Conservation (phyloP, 1,140 invertebrate genomes). For the Cyrtorhinus lividipennis region DNA sequence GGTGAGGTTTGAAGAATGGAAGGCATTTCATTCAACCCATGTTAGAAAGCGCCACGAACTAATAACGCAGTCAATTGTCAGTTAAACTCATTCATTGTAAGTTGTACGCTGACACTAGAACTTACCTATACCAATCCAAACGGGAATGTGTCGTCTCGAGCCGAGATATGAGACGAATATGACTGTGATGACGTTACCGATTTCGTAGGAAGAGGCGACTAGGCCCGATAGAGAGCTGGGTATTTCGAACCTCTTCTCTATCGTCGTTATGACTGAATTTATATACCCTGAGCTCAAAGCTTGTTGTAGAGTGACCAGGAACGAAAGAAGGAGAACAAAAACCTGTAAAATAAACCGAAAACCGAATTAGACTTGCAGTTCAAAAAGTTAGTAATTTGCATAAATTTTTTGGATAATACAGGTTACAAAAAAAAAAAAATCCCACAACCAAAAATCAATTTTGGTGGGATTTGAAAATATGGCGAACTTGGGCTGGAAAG, state of each 20-base stretch:
- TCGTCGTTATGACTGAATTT: slow-evolving; percentile 90
- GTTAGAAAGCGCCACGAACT: too few relatives aligned
- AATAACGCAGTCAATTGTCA: too few relatives aligned
- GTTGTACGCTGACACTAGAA: too few relatives aligned
- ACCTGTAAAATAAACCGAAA: slow-evolving; percentile 55
- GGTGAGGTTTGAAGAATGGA: too few relatives aligned
- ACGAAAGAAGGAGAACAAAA: slow-evolving; percentile 80
- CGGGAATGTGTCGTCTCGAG: slow-evolving; percentile 77
- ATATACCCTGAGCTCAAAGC: slow-evolving; percentile 79
- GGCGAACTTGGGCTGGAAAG: too few relatives aligned
- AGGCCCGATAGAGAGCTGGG: slow-evolving; percentile 82
- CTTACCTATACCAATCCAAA: slow-evolving; percentile 82
- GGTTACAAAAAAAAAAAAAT: not conserved
- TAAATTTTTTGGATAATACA: too few relatives aligned
- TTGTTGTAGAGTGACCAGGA: slow-evolving; percentile 81
- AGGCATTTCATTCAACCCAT: too few relatives aligned
- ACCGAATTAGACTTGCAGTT: too few relatives aligned
- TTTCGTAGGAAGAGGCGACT: slow-evolving; percentile 87
- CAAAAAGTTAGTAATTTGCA: too few relatives aligned
- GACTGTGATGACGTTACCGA: slow-evolving; percentile 87
- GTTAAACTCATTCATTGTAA: too few relatives aligned
- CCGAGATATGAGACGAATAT: slow-evolving; percentile 92
- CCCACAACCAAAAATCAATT: too few relatives aligned
- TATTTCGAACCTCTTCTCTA: slow-evolving; percentile 92
- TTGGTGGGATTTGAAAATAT: too few relatives aligned